Evolutionary conservation across 2,888 invertebrate species (phyloP).

Genomic region (Agonopterix arenella): DNA sequence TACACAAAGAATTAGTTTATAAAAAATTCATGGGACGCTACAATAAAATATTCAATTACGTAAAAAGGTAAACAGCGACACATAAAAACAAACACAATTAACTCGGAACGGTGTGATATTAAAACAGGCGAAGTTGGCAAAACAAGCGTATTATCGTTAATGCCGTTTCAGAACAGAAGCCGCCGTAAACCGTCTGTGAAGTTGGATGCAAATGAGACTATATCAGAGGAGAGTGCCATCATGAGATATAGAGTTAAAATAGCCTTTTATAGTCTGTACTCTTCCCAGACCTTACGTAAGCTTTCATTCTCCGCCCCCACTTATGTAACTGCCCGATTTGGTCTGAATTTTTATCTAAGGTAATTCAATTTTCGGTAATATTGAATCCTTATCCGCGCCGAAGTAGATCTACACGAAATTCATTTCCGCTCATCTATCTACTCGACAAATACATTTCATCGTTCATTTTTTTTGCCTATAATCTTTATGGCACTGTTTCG

Average conservation of each 20-base stretch:
- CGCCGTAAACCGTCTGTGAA: constrained; percentile 6
- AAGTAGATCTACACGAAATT: background rate
- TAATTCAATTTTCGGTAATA: constrained; percentile 38
- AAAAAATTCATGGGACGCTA: too few species aligned
- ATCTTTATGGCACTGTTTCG: constrained; percentile 6
- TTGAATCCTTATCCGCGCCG: constrained; percentile 24
- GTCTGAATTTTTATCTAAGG: constrained; percentile 36
- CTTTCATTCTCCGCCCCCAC: constrained; percentile 42
- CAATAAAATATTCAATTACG: background rate
- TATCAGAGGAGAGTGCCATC: background rate
- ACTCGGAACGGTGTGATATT: background rate
- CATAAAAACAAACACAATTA: background rate
- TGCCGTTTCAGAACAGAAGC: background rate
- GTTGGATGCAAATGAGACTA: background rate
- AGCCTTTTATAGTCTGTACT: constrained; percentile 22
- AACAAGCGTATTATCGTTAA: background rate
- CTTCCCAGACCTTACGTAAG: constrained; percentile 66
- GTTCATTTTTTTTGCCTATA: background rate
- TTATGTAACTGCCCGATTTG: constrained; percentile 64
- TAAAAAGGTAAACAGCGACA: background rate
- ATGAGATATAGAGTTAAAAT: constrained; percentile 25
- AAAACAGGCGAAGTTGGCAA: background rate
- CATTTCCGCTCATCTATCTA: constrained; percentile 4
- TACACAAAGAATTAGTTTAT: too few species aligned
- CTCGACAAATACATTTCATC: background rate